phyloP scores from a whole-genome alignment of 2,888 invertebrate species.

The Stenodera caucasica region DNA sequence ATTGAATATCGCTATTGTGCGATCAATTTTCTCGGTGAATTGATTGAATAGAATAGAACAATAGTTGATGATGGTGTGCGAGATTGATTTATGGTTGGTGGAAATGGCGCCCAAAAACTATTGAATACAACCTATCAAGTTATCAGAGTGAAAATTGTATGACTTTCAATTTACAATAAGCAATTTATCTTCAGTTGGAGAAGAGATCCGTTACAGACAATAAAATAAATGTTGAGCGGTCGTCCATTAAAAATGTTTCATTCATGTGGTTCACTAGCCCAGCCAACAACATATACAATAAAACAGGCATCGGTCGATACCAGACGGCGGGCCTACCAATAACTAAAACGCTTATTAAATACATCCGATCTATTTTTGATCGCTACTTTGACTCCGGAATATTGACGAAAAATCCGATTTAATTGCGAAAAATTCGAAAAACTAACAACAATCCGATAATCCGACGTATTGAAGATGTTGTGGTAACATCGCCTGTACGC shows the following conservation, averaged over 20 bases:
- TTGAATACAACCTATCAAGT: background rate
- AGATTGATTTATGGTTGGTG: background rate
- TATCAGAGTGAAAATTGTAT: slow-evolving; percentile 2
- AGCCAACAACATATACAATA: background rate
- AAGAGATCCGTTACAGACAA: slow-evolving; percentile 10
- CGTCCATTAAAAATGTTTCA: slow-evolving; percentile 33
- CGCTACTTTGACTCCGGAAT: slow-evolving; percentile 27
- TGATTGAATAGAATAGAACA: background rate
- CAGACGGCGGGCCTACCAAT: slow-evolving; percentile 27
- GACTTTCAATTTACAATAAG: slow-evolving; percentile 4
- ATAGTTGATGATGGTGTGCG: background rate
- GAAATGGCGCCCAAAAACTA: too few relatives aligned
- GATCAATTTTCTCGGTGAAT: too few relatives aligned
- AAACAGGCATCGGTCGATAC: slow-evolving; percentile 24
- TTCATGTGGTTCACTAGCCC: slow-evolving; percentile 28
- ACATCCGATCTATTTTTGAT: slow-evolving; percentile 22
- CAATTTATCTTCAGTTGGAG: slow-evolving; percentile 15
- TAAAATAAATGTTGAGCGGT: slow-evolving; percentile 22
- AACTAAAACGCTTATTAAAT: slow-evolving; percentile 10
- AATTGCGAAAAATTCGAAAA: too few relatives aligned
- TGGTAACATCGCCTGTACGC: too few relatives aligned
- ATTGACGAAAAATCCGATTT: too few relatives aligned
- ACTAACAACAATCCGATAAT: too few relatives aligned
- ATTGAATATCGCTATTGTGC: too few relatives aligned
- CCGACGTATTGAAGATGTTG: too few relatives aligned